phyloP scores from a whole-genome alignment of 1,140 invertebrate genomes.

The Ptiloglossa arizonensis region DNA sequence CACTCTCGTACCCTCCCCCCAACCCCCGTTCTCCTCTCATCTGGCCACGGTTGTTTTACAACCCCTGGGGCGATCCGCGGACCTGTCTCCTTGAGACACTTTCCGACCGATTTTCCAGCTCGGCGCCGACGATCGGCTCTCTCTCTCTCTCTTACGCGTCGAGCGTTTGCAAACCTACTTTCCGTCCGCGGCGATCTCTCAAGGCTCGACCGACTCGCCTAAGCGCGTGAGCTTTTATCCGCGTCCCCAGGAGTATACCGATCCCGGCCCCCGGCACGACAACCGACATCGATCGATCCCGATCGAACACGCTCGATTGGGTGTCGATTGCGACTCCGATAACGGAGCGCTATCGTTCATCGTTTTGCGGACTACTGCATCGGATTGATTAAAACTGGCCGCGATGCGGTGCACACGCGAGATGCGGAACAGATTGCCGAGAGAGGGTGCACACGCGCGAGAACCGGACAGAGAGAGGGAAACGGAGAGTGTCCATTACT shows the following conservation, averaged over 20 bases:
- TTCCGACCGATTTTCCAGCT: conserved; percentile 59
- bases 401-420: not conserved
- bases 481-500: not conserved
- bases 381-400: conserved; percentile 29
- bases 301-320: conserved; percentile 7
- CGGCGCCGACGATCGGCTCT: conserved; percentile 36
- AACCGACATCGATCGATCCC: conserved; percentile 4
- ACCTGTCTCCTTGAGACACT: conserved; percentile 62
- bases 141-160: conserved; percentile 42
- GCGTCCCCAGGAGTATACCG: not conserved
- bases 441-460: no score
- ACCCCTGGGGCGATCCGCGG: conserved; percentile 45
- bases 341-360: not conserved
- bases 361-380: conserved; percentile 1
- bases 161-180: conserved; percentile 52
- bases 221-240: conserved; percentile 35
- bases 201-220: no score
- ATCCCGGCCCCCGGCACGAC: not conserved
- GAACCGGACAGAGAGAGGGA: no score
- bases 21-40: not conserved
- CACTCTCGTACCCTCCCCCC: not conserved
- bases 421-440: not conserved
- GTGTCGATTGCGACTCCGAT: not conserved
- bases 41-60: conserved; percentile 17
- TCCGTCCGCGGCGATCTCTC: conserved; percentile 46